Conservation (phyloP, 2,113 vertebrate species). For the Cyprinodon variegatus region DNA sequence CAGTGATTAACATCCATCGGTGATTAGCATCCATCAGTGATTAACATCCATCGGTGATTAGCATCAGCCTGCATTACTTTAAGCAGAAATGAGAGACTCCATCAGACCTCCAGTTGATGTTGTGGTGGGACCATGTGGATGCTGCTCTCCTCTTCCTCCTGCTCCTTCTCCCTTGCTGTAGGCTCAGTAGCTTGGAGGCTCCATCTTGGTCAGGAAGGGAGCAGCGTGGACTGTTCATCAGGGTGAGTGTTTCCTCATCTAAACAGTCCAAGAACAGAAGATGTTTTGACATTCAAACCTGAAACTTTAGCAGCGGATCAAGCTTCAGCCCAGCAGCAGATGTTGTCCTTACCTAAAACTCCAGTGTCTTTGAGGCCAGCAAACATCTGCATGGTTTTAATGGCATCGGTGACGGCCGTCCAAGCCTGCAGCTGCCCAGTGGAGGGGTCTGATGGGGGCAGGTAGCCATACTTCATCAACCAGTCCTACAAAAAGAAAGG, state of each 20-base stretch:
- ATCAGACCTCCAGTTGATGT: constrained; percentile 82
- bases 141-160: constrained; percentile 45
- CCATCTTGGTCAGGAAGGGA: constrained; percentile 77
- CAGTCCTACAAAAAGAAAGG: constrained; percentile 63
- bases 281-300: not conserved
- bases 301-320: not conserved
- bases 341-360: constrained; percentile 63
- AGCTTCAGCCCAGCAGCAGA: not conserved
- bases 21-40: no score
- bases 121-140: constrained; percentile 71
- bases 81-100: not conserved
- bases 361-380: constrained; percentile 79
- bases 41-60: not conserved
- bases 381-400: constrained; percentile 81
- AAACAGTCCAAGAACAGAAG: constrained; percentile 56
- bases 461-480: constrained; percentile 80
- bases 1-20: no score
- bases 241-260: constrained; percentile 74
- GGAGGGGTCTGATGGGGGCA: constrained; percentile 73
- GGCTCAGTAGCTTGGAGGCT: not conserved
- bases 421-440: constrained; percentile 80
- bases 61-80: not conserved
- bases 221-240: constrained; percentile 80
- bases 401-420: constrained; percentile 77
- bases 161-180: constrained; percentile 22